Percentiles rank a stretch among this genome's conserved stretches.
Conservation (phyloP, 1,140 invertebrate species). For the Ceratosolen solmsi region DNA sequence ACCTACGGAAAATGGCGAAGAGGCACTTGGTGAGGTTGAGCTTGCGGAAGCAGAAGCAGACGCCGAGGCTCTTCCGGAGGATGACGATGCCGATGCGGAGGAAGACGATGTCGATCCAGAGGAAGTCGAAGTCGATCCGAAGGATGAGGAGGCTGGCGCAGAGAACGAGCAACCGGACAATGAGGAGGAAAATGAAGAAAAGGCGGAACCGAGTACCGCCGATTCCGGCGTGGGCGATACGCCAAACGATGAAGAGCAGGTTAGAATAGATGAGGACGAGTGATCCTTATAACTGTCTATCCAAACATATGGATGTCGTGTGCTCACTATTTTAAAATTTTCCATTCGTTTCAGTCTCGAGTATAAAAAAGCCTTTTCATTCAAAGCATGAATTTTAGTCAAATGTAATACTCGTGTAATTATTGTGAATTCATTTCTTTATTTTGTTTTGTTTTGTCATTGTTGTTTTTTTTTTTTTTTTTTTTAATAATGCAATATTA, state of each 20-base stretch:
- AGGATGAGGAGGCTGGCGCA: slow-evolving; percentile 56
- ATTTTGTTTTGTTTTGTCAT: too few species aligned
- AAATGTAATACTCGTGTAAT: too few species aligned
- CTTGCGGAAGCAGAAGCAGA: slow-evolving; percentile 15
- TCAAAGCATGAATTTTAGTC: too few species aligned
- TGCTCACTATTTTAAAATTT: too few species aligned
- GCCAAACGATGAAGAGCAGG: slow-evolving; percentile 67
- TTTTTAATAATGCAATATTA: too few species aligned
- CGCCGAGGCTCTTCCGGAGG: background rate
- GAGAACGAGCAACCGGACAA: slow-evolving; percentile 59
- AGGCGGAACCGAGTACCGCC: slow-evolving; percentile 63
- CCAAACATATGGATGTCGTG: too few species aligned
- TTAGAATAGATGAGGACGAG: slow-evolving; percentile 51
- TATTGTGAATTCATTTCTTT: too few species aligned
- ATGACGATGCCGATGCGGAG: background rate
- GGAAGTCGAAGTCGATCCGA: background rate
- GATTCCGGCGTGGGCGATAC: slow-evolving; percentile 59
- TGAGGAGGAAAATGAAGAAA: slow-evolving; percentile 60
- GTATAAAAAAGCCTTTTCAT: too few species aligned
- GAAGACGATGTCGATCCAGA: background rate
- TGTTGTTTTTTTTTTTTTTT: too few species aligned
- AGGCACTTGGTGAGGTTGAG: slow-evolving; percentile 56
- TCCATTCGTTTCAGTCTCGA: too few species aligned
- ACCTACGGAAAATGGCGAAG: background rate
- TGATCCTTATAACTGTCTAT: background rate